A percentile compares a stretch with the other conserved stretches of the same genome.
These are phyloP conservation scores for Bucco capensis DNA, from an alignment of 2,113 vertebrate species.

Conservation along the genomic window DNA sequence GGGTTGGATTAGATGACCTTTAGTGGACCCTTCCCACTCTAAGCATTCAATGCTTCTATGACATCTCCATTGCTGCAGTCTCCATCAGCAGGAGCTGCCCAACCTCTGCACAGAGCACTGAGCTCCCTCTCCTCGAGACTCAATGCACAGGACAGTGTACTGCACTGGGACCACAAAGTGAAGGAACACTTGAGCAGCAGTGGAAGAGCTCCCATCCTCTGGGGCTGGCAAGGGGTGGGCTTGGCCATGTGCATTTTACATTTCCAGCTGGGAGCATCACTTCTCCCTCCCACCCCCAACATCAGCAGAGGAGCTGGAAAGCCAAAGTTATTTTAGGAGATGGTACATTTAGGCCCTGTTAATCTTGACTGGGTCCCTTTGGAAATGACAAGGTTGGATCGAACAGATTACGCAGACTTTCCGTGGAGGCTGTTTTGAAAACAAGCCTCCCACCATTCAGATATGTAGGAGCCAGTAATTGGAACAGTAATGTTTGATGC, in stretches of 20 bases:
- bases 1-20: too few relatives aligned
- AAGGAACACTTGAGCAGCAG: neutral
- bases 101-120: fast-evolving
- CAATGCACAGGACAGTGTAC: neutral
- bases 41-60: too few relatives aligned
- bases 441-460: neutral
- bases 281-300: neutral
- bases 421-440: slow-evolving; percentile 7
- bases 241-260: neutral
- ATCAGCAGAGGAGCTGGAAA: slow-evolving; percentile 12
- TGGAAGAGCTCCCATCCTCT: neutral
- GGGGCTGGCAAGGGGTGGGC: neutral
- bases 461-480: neutral
- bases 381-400: slow-evolving; percentile 23
- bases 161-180: neutral
- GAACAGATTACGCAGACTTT: slow-evolving; percentile 10
- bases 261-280: neutral
- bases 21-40: too few relatives aligned
- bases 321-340: slow-evolving; percentile 23
- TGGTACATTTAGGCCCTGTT: slow-evolving; percentile 6
- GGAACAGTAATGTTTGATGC: neutral
- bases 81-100: neutral
- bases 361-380: slow-evolving; percentile 24
- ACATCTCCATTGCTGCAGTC: neutral
- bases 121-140: neutral